A percentile compares a stretch with the other conserved stretches of the same genome.
Conservation (phyloP, 2,888 invertebrate genomes). For the Eupithecia exiguata region DNA sequence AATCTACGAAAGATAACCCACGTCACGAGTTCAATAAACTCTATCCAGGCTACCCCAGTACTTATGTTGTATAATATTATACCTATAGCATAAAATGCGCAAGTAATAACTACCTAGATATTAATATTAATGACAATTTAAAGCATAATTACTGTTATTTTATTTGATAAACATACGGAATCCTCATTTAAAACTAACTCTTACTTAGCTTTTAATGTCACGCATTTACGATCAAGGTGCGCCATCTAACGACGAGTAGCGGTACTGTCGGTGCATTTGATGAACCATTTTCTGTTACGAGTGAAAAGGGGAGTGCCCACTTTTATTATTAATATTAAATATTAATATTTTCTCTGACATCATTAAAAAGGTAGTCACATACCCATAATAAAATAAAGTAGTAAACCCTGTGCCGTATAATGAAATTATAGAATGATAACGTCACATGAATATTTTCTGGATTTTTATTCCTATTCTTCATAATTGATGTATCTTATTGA, state of each 20-base stretch:
- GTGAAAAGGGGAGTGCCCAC: neutral
- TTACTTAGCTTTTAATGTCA: slow-evolving; percentile 19
- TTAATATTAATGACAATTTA: neutral
- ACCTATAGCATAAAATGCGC: neutral
- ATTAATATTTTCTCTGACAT: neutral
- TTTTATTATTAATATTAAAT: neutral
- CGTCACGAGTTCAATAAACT: slow-evolving; percentile 22
- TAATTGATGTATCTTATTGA: neutral
- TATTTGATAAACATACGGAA: slow-evolving; percentile 20
- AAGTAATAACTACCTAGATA: neutral
- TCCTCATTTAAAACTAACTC: slow-evolving; percentile 5
- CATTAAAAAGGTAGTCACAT: neutral
- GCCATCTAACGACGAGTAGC: slow-evolving; percentile 64
- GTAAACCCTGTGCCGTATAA: too few relatives aligned
- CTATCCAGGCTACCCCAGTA: neutral
- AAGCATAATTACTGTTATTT: neutral
- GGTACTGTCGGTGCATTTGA: slow-evolving; percentile 60
- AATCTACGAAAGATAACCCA: neutral
- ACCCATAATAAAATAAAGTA: neutral
- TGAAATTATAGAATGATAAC: too few relatives aligned
- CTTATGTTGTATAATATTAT: neutral
- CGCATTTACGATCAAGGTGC: slow-evolving; percentile 36
- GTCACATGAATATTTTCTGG: too few relatives aligned
- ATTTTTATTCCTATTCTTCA: too few relatives aligned
- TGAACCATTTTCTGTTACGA: slow-evolving; percentile 47